Evolutionary conservation across 2,113 vertebrate species (phyloP).

Genomic region (Silurus asotus): DNA sequence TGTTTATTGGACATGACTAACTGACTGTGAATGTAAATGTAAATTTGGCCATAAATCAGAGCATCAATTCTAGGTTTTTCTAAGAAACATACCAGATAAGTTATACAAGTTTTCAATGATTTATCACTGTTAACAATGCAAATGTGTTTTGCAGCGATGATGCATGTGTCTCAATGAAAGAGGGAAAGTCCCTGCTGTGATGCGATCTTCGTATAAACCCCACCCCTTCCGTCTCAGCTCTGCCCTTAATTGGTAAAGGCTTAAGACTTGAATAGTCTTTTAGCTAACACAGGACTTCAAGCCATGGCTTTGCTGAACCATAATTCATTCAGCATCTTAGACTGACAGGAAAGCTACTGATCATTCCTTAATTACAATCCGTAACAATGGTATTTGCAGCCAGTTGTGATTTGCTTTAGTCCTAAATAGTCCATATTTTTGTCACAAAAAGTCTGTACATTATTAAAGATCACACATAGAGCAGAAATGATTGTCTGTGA

Average conservation of each 20-base stretch:
- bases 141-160: neutral
- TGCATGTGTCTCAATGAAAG: neutral
- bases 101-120: neutral
- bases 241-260: slow-evolving; percentile 51
- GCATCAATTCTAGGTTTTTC: neutral
- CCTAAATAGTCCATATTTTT: neutral
- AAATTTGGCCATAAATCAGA: neutral
- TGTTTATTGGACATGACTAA: neutral
- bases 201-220: slow-evolving; percentile 25
- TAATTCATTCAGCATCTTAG: too few relatives aligned
- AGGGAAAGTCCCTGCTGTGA: slow-evolving; percentile 49
- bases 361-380: neutral
- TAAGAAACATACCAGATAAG: neutral
- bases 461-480: neutral
- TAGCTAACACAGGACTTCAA: neutral
- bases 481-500: neutral
- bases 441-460: neutral
- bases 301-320: neutral
- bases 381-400: neutral
- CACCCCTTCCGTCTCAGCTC: slow-evolving; percentile 17
- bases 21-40: neutral
- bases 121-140: neutral
- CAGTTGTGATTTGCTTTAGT: neutral
- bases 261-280: slow-evolving; percentile 17
- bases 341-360: neutral